A percentile compares a stretch with the other conserved stretches of the same genome.
Conservation (phyloP, 2,113 vertebrate species). For the Reinhardtius hippoglossoides region DNA sequence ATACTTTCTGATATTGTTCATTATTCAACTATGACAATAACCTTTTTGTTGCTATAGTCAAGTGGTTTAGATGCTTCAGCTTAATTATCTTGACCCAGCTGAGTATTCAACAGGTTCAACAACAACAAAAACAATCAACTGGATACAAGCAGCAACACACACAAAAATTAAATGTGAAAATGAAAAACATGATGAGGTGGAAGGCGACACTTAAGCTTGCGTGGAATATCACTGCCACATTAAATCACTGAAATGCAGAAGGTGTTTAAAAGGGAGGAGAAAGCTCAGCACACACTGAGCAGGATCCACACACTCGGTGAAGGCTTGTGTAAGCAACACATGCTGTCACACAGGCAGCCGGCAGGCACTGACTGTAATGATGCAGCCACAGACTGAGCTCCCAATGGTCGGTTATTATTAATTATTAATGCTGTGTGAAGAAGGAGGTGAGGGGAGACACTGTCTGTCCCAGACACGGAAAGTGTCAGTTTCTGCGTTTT, state of each 20-base stretch:
- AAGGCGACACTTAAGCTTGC: conserved; percentile 10
- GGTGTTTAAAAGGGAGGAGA: conserved; percentile 26
- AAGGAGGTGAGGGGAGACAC: conserved; percentile 27
- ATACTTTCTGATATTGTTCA: background rate
- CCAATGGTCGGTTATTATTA: conserved; percentile 18
- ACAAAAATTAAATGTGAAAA: background rate
- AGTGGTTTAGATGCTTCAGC: background rate
- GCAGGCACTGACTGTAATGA: conserved; percentile 57
- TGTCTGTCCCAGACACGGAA: conserved; percentile 25
- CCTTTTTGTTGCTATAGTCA: background rate
- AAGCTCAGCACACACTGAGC: conserved; percentile 46
- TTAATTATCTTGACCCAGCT: background rate
- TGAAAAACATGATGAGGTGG: background rate
- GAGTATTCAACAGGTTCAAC: background rate
- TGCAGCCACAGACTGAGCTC: conserved; percentile 33
- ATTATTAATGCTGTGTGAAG: conserved; percentile 43
- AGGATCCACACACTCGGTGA: conserved; percentile 36
- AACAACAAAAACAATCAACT: background rate
- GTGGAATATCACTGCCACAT: background rate
- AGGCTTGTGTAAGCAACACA: conserved; percentile 56
- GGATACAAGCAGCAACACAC: background rate
- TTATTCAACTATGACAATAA: background rate
- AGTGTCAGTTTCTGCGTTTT: background rate
- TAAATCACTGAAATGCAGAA: conserved; percentile 38
- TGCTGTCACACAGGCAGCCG: conserved; percentile 31